Evolutionary conservation across 2,113 vertebrate genomes (phyloP), one percentile per base, ranked within the genome.

Genomic region (Plectropomus leopardus): DNA sequence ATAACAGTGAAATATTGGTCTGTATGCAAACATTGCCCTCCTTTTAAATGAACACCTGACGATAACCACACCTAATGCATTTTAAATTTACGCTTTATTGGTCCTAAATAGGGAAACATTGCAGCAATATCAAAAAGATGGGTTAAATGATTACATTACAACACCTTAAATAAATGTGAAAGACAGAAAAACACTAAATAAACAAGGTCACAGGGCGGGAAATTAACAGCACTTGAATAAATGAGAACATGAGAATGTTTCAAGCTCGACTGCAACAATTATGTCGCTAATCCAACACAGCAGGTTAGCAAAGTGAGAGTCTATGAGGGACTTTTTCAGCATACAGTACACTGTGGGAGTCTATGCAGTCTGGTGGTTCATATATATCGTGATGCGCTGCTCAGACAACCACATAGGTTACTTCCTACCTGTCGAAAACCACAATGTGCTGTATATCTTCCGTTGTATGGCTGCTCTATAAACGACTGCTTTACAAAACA

Each of bases 371-470:
- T 47, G 23, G 73, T 61, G 78, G 73, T 51, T 90, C 23, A 45
- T 54, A 74, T 57, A 78, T 28, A 40, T 7, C 21, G 40, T 58
- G 32, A 78, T 21, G 44, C 19, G 54, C 71, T 72, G 42, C 68
- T 64, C 40, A 76, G 54, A 85, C 55, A 86, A 89, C 88, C 88
- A 76, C 92, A 90, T 23, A 45, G 50, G 74, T 86, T 84, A 87
- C 80, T 53, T 80, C 16, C 10, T 72, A 76, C 26, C 78, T 72
- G 48, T 42, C 28, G 78, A 72, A 89, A 86, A 54, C 91, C 88
- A 90, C 85, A 92, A 63, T 21, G 28, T 47, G 54, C 73, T 57
- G 17, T 40, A 60, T 17, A 71, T 65, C 73, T 83, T 81, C 77
- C 54, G 4, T 57, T 72, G 47, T 30, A 53, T 9, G 4, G 32